Percentiles rank a stretch among this genome's conserved stretches.
Evolutionary conservation across 1,140 invertebrate species (phyloP).

Genomic region (Meteorus sp.): DNA sequence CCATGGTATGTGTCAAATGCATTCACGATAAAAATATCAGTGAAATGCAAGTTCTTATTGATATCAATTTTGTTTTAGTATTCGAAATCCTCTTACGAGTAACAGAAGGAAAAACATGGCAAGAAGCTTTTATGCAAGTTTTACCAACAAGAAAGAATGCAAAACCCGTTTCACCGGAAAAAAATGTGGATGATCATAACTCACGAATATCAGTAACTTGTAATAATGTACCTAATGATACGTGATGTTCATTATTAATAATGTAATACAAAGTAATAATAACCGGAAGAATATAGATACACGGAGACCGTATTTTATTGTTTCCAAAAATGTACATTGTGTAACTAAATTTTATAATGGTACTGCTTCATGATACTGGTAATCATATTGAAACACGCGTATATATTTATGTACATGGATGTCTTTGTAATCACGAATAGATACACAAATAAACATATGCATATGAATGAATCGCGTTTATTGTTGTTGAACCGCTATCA

Average conservation of each 20-base stretch:
- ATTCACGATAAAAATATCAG: constrained; percentile 23
- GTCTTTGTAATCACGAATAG: constrained; percentile 37
- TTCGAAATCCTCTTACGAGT: constrained; percentile 86
- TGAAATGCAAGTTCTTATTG: no score
- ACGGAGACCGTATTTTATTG: constrained; percentile 29
- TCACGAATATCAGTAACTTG: no score
- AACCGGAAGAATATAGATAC: no score
- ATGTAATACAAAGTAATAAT: constrained; percentile 20
- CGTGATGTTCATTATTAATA: no score
- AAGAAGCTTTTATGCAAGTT: constrained; percentile 79
- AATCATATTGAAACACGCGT: constrained; percentile 35
- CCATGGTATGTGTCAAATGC: constrained; percentile 72
- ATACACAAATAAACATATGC: constrained; percentile 45
- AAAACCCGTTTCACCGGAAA: constrained; percentile 42
- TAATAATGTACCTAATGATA: neutral
- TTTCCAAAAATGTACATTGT: constrained; percentile 47
- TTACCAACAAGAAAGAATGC: constrained; percentile 78
- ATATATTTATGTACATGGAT: constrained; percentile 36
- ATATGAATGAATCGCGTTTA: constrained; percentile 29
- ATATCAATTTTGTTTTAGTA: constrained; percentile 63
- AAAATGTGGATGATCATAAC: neutral
- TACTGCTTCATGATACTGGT: constrained; percentile 42
- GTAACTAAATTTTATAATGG: constrained; percentile 42
- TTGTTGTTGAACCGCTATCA: neutral
- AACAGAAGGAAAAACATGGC: constrained; percentile 80